phyloP scores from a whole-genome alignment of 2,888 invertebrate genomes.

The Diogma glabrata region DNA sequence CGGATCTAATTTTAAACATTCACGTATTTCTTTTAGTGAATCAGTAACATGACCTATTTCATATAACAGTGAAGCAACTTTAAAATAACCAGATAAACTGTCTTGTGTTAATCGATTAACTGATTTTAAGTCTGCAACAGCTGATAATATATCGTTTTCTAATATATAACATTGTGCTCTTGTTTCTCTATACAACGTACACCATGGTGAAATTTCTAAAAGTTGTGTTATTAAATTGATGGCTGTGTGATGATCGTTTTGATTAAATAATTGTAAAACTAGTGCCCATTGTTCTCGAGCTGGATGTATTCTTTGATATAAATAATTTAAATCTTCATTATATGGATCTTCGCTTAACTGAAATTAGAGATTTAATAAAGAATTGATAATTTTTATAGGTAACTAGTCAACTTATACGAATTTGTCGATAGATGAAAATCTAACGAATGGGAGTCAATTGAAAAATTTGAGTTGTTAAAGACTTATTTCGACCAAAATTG shows the following conservation, averaged over 20 bases:
- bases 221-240: conserved; percentile 51
- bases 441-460: too few relatives aligned
- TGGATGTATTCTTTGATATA: conserved; percentile 52
- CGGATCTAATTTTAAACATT: conserved; percentile 93
- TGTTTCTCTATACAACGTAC: conserved; percentile 66
- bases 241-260: conserved; percentile 45
- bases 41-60: conserved; percentile 85
- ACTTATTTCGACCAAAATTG: too few relatives aligned
- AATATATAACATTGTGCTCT: conserved; percentile 77
- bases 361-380: too few relatives aligned
- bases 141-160: conserved; percentile 66
- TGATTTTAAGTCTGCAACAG: conserved; percentile 81
- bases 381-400: too few relatives aligned
- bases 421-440: too few relatives aligned
- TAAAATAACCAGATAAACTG: conserved; percentile 63
- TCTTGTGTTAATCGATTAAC: conserved; percentile 86
- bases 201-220: conserved; percentile 84
- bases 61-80: conserved; percentile 74
- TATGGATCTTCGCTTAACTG: conserved; percentile 59
- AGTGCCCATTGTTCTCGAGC: conserved; percentile 49
- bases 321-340: conserved; percentile 63
- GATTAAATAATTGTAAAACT: conserved; percentile 50
- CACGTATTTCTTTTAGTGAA: conserved; percentile 83
- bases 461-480: too few relatives aligned
- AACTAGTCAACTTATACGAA: too few relatives aligned